Percentiles rank a stretch among this genome's conserved stretches.
Conservation (phyloP, 2,113 vertebrate genomes). For the Todiramphus saurophagus region DNA sequence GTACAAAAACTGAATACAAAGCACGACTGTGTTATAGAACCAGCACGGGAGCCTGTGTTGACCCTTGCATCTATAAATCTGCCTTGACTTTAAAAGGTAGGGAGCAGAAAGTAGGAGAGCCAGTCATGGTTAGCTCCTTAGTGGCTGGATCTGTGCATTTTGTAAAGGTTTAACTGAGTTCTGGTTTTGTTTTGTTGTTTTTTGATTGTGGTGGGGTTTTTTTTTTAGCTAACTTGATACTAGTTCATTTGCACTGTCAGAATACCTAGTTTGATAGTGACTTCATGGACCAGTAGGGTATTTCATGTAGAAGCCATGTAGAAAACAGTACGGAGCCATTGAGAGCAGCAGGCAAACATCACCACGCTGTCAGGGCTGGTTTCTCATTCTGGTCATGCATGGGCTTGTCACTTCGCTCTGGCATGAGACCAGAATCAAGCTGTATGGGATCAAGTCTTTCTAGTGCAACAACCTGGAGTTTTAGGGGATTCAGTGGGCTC, state of each 20-base stretch:
- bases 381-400: background rate
- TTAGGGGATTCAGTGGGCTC: background rate
- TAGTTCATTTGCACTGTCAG: background rate
- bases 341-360: background rate
- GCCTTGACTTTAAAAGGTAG: background rate
- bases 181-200: no score
- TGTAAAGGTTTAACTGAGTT: background rate
- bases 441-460: background rate
- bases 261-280: background rate
- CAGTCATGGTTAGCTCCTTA: background rate
- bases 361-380: background rate
- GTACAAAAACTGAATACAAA: background rate
- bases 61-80: background rate
- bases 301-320: background rate
- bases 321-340: background rate
- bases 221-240: background rate
- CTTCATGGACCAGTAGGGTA: background rate
- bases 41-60: accelerated
- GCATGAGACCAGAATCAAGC: background rate
- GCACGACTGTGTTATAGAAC: background rate
- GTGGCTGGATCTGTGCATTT: background rate
- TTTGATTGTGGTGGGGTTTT: background rate
- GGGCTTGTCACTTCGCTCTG: background rate
- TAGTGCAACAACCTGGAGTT: background rate
- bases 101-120: background rate